Percentiles rank a stretch among this genome's conserved stretches.
Evolutionary conservation across 2,888 invertebrate genomes (phyloP).

Genomic region (Sylvicola cinctus): DNA sequence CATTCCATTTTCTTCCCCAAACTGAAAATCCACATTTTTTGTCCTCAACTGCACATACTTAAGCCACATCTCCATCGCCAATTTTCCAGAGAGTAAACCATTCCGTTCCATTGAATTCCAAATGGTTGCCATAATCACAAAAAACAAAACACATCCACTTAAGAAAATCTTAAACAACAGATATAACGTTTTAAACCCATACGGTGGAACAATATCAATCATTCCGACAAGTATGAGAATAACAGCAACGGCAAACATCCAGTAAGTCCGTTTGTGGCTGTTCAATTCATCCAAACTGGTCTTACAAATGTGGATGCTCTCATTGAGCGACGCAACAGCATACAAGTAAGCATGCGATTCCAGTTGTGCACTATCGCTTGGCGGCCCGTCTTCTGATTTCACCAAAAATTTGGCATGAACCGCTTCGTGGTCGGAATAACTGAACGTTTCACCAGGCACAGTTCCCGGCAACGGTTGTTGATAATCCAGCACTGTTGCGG

Average conservation of each 20-base stretch:
- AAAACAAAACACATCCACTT: constrained; percentile 43
- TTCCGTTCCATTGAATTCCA: constrained; percentile 70
- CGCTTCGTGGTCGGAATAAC: constrained; percentile 84
- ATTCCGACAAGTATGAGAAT: constrained; percentile 16
- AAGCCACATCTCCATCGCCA: constrained; percentile 39
- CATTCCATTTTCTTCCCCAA: too few relatives aligned
- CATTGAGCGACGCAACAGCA: constrained; percentile 12
- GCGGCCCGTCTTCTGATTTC: constrained; percentile 11
- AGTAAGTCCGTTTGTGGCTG: constrained; percentile 19
- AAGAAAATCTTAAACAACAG: constrained; percentile 37
- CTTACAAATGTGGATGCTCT: constrained; percentile 19
- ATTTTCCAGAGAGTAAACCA: constrained; percentile 51
- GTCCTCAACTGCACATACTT: too few relatives aligned
- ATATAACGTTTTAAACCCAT: constrained; percentile 24
- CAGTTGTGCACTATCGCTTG: not conserved
- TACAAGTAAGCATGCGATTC: not conserved
- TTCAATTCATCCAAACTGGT: constrained; percentile 17
- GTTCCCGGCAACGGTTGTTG: constrained; percentile 49
- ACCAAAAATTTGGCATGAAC: constrained; percentile 34
- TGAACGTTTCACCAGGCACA: constrained; percentile 48
- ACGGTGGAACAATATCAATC: constrained; percentile 17
- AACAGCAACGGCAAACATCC: constrained; percentile 16
- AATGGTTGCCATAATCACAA: constrained; percentile 53
- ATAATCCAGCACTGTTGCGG: constrained; percentile 28
- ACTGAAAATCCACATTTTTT: too few relatives aligned